Conservation (phyloP, 2,113 vertebrate genomes). For the Prolemur simus region DNA sequence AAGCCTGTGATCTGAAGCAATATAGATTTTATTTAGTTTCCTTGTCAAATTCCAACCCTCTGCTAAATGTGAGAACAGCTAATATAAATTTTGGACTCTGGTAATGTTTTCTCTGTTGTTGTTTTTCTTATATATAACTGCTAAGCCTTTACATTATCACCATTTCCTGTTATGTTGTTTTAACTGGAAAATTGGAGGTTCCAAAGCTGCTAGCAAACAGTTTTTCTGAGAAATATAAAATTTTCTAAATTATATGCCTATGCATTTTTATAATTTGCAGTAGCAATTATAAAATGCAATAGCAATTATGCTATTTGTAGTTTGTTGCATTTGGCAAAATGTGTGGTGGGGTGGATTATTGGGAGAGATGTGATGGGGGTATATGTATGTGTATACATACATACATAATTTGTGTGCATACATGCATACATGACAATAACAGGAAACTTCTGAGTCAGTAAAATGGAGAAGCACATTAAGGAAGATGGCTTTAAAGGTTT, state of each 20-base stretch:
- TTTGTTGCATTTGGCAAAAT: constrained; percentile 38
- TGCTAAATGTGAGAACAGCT: constrained; percentile 16
- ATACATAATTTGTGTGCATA: neutral
- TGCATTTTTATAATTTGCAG: constrained; percentile 33
- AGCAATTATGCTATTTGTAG: constrained; percentile 19
- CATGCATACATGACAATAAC: neutral
- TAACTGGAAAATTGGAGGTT: constrained; percentile 29
- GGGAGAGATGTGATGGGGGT: neutral
- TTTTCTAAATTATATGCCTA: constrained; percentile 47
- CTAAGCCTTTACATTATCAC: constrained; percentile 26
- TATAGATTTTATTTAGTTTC: constrained; percentile 45
- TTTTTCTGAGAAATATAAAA: constrained; percentile 50
- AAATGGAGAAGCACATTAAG: constrained; percentile 9
- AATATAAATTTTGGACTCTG: neutral
- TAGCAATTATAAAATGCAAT: constrained; percentile 38
- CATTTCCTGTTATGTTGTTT: constrained; percentile 3
- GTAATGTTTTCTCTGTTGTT: constrained; percentile 19
- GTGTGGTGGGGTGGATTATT: neutral
- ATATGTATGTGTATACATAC: neutral
- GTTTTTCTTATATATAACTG: neutral
- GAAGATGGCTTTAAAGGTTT: constrained; percentile 17
- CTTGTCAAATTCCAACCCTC: constrained; percentile 37
- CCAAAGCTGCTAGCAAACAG: constrained; percentile 19
- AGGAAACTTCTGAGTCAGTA: neutral
- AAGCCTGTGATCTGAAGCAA: neutral